A percentile compares a stretch with the other conserved stretches of the same genome.
These are phyloP conservation scores for Hirtodrosophila cameraria DNA, from an alignment of 2,888 invertebrate species.

Conservation along the genomic window DNA sequence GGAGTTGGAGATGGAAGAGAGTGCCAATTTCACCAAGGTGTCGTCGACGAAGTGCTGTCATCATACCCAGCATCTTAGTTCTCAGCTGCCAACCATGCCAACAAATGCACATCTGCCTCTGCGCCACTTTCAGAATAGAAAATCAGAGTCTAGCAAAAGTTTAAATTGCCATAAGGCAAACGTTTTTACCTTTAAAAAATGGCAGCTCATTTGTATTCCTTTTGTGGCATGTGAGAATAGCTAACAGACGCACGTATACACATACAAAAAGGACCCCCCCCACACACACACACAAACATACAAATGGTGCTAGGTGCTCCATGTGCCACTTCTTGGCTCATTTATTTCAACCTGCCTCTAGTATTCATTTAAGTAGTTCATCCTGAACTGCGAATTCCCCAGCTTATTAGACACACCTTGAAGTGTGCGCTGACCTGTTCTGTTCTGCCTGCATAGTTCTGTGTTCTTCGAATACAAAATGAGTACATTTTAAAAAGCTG, in stretches of 20 bases:
- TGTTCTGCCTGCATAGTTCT: background rate
- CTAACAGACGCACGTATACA: slow-evolving; percentile 10
- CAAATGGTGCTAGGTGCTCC: slow-evolving; percentile 2
- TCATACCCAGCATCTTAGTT: background rate
- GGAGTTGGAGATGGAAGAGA: background rate
- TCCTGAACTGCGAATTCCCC: slow-evolving; percentile 17
- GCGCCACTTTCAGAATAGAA: slow-evolving; percentile 1
- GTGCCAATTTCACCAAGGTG: slow-evolving; percentile 1
- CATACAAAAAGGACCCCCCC: background rate
- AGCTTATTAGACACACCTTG: slow-evolving; percentile 23
- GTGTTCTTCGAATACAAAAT: background rate
- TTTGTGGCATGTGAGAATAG: slow-evolving; percentile 44
- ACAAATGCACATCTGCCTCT: background rate
- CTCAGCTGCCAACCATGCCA: background rate
- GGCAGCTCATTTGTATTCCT: slow-evolving; percentile 63
- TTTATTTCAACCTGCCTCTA: background rate
- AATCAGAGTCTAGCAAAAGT: slow-evolving; percentile 35
- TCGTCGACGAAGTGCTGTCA: background rate
- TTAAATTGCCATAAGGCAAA: slow-evolving; percentile 41
- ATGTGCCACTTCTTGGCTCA: background rate
- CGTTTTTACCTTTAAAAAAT: slow-evolving; percentile 43
- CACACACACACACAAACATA: slow-evolving; percentile 6
- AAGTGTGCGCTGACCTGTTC: background rate
- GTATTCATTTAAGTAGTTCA: slow-evolving; percentile 45
- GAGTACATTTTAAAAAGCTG: too few relatives aligned